Percentiles rank a stretch among this genome's conserved stretches.
Conservation (phyloP, 2,888 invertebrate species). For the Lysandra coridon region DNA sequence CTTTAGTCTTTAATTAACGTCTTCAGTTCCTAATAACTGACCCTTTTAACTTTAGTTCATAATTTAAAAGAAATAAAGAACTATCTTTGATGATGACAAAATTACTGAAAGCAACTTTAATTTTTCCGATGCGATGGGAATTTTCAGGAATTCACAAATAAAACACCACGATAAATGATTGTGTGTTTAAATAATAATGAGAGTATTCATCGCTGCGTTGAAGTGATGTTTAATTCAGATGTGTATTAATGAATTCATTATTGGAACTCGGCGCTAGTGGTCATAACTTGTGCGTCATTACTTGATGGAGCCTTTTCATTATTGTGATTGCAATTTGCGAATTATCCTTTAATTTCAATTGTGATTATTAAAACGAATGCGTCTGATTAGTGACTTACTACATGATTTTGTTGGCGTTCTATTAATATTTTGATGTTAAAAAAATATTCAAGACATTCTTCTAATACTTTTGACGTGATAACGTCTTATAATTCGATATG, state of each 20-base stretch:
- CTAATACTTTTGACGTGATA: not conserved
- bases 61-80: not conserved
- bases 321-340: constrained; percentile 12
- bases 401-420: not conserved
- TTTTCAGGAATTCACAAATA: not conserved
- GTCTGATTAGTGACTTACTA: not conserved
- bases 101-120: not conserved
- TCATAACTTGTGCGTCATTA: constrained; percentile 17
- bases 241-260: constrained; percentile 47
- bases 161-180: constrained; percentile 12
- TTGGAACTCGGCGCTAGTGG: constrained; percentile 33
- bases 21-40: too few relatives aligned
- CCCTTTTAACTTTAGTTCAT: not conserved
- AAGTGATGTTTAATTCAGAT: constrained; percentile 47
- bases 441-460: too few relatives aligned
- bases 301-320: constrained; percentile 5
- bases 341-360: not conserved
- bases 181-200: constrained; percentile 34
- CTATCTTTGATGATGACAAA: not conserved
- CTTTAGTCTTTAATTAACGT: too few relatives aligned
- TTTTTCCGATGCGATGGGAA: not conserved
- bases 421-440: not conserved
- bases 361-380: not conserved
- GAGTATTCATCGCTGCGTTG: constrained; percentile 42
- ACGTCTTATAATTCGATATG: too few relatives aligned